A percentile compares a stretch with the other conserved stretches of the same genome.
Evolutionary conservation across 2,888 invertebrate genomes (phyloP).

Genomic region (Drosophila mulleri): DNA sequence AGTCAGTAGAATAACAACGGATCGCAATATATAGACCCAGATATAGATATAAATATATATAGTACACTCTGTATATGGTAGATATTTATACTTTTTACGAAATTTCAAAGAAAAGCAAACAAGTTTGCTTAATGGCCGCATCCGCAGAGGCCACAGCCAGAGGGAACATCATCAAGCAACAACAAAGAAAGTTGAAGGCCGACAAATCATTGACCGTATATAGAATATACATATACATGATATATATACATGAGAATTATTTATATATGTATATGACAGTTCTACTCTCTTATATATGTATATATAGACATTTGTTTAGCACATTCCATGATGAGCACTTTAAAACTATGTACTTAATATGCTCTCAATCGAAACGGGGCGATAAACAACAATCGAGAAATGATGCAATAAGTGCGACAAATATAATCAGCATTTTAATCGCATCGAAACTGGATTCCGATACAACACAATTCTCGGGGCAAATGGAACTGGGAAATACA

Average conservation of each 20-base stretch:
- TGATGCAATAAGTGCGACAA: slow-evolving; percentile 62
- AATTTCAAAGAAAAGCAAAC: slow-evolving; percentile 74
- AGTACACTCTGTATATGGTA: slow-evolving; percentile 13
- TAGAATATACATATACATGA: too few relatives aligned
- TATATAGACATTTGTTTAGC: slow-evolving; percentile 40
- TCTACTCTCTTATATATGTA: neutral
- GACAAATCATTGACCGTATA: slow-evolving; percentile 75
- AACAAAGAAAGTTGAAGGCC: slow-evolving; percentile 81
- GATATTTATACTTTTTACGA: slow-evolving; percentile 44
- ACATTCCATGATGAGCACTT: slow-evolving; percentile 41
- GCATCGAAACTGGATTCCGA: slow-evolving; percentile 18
- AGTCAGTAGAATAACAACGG: slow-evolving; percentile 26
- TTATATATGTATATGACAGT: slow-evolving; percentile 14
- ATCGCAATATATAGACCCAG: neutral
- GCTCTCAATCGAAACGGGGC: slow-evolving; percentile 28
- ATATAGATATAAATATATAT: slow-evolving; percentile 15
- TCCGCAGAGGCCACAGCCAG: slow-evolving; percentile 52
- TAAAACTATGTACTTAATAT: slow-evolving; percentile 49
- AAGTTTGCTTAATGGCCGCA: slow-evolving; percentile 75
- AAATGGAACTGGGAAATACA: neutral
- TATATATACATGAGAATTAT: slow-evolving; percentile 38
- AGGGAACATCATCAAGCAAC: slow-evolving; percentile 36
- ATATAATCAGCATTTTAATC: slow-evolving; percentile 35
- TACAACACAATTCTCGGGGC: neutral
- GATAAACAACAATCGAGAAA: slow-evolving; percentile 39